phyloP scores from a whole-genome alignment of 2,797 vertebrate genomes.

The Rhinoraja longicauda region DNA sequence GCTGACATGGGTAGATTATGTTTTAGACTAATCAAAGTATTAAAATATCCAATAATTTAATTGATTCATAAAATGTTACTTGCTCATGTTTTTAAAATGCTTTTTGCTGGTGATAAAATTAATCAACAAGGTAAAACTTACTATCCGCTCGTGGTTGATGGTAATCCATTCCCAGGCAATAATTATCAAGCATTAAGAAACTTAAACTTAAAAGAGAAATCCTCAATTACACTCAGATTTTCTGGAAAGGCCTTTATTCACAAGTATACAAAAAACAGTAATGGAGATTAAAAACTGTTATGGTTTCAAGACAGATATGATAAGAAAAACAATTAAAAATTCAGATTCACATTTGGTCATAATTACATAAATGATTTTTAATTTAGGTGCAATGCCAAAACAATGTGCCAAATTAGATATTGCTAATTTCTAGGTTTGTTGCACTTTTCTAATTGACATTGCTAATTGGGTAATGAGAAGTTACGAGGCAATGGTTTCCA shows the following conservation, averaged over 20 bases:
- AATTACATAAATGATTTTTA: not conserved
- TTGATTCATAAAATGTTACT: not conserved
- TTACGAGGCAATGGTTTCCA: not conserved
- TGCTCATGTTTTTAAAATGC: not conserved
- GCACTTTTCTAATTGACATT: not conserved
- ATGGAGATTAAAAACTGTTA: constrained; percentile 7
- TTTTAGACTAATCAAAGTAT: not conserved
- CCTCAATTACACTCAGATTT: not conserved
- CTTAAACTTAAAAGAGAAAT: not conserved
- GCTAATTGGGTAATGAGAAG: not conserved
- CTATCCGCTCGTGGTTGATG: not conserved
- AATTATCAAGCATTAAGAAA: not conserved
- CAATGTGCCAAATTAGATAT: not conserved
- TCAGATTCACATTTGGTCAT: not conserved
- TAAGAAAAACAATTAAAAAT: not conserved
- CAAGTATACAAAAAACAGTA: constrained; percentile 15
- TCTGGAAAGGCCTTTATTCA: constrained; percentile 13
- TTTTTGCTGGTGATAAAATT: not conserved
- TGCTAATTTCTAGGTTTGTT: not conserved
- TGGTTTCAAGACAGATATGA: not conserved
- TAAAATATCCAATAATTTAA: not conserved
- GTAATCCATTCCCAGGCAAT: not conserved
- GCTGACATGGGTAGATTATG: not conserved
- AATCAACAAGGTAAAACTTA: not conserved
- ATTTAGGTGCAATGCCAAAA: not conserved